Evolutionary conservation across 1,140 invertebrate species (phyloP), one percentile per base, ranked within the genome.

Genomic region (Eupeodes corollae): DNA sequence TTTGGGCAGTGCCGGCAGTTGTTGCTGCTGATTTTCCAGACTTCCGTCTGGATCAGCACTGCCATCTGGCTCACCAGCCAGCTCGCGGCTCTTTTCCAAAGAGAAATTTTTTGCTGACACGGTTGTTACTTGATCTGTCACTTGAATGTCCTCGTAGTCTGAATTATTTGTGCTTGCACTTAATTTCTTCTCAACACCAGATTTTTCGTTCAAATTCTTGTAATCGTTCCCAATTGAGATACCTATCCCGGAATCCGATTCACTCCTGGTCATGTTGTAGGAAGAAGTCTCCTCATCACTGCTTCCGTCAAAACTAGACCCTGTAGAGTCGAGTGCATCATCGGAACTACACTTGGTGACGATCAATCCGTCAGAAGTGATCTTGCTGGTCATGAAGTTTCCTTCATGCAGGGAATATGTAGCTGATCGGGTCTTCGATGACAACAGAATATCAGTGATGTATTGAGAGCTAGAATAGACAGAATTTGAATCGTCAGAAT

Each of bases 61-160:
- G 6, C 85, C 86, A 53, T 88, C 85, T 0, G 85, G 85, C 53
- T 86, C 84, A 1, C 85, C 86, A 3, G 84, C 84, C 51, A 82
- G 70, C 55, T 88, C 85, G 5, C 86, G 70, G 59, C 80, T 83
- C 15, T 75, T 75, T 37, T 80, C 74, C 13, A 73, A 33, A 14
- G 38, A 43, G 15, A 49, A 54, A 3, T 12, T 43, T 3, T 48
- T 51, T 6, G 40, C 40, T 18, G 8, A 19, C 1, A 34, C 11
- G 1, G 35, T 56, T 35, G 10, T 40, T 0, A 56, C 49, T 47
- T 65, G 58, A 48, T 67, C 61, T 0, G 58, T 55, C 1, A 68
- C 61, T 16, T 68, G 65, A 18, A 68, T 68, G 33, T 68, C 65
- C 50, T 68, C 65, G 46, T 68, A 68, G 50, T 68, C 65, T 0